These are phyloP conservation scores for Cirrhinus molitorella DNA, from an alignment of 2,797 vertebrate species.

Conservation along the genomic window DNA sequence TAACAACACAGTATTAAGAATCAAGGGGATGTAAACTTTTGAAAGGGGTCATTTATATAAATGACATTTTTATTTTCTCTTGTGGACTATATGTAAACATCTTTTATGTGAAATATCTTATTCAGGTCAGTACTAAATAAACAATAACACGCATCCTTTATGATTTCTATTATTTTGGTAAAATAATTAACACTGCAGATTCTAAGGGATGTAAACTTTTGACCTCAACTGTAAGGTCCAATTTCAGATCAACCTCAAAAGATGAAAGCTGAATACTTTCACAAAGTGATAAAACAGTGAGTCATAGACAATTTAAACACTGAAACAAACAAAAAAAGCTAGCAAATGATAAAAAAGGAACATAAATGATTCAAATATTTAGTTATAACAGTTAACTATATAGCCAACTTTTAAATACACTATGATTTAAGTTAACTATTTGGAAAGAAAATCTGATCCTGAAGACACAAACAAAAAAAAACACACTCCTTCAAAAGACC, in stretches of 20 bases:
- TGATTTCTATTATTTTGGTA: too few species aligned
- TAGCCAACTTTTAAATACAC: not conserved
- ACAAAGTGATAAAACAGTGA: not conserved
- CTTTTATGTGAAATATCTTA: too few species aligned
- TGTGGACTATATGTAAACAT: too few species aligned
- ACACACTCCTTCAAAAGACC: not conserved
- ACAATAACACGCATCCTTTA: too few species aligned
- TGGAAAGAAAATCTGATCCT: not conserved
- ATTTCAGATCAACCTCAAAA: not conserved
- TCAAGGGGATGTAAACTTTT: too few species aligned
- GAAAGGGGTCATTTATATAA: too few species aligned
- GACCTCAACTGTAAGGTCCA: not conserved
- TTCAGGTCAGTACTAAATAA: too few species aligned
- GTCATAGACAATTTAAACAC: not conserved
- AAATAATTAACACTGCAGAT: too few species aligned
- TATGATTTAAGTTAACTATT: too few species aligned
- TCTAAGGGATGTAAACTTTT: too few species aligned
- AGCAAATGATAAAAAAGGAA: not conserved
- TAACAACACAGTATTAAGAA: too few species aligned
- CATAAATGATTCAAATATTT: not conserved
- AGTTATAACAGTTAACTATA: not conserved
- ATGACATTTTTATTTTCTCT: too few species aligned
- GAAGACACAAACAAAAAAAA: not conserved
- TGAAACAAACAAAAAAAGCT: not conserved
- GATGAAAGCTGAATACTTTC: not conserved